Evolutionary conservation across 1,140 invertebrate genomes (phyloP).

Genomic region (Camponotus pennsylvanicus): DNA sequence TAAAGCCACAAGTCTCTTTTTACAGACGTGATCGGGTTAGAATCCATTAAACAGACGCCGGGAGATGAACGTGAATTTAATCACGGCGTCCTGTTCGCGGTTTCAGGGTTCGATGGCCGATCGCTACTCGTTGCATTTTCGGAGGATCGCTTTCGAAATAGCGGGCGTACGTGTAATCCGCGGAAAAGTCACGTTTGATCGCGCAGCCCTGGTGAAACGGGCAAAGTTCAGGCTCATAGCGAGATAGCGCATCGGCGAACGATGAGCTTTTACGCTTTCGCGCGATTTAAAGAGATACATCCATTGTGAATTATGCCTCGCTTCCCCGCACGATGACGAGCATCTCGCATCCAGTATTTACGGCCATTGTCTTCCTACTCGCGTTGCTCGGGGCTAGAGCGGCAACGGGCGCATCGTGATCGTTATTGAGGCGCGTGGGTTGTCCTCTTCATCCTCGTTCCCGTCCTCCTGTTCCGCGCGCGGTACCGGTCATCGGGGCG

Average conservation of each 20-base stretch:
- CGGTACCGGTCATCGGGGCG: background rate
- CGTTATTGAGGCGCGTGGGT: conserved; percentile 76
- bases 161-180: conserved; percentile 36
- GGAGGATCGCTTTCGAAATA: conserved; percentile 18
- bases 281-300: conserved; percentile 76
- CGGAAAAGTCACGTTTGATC: conserved; percentile 75
- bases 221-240: conserved; percentile 67
- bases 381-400: conserved; percentile 63
- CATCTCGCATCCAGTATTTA: conserved; percentile 76
- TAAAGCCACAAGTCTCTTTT: conserved; percentile 16
- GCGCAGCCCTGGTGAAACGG: conserved; percentile 65
- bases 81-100: conserved; percentile 32
- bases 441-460: conserved; percentile 64
- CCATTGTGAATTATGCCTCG: conserved; percentile 76
- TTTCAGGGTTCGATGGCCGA: background rate
- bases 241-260: conserved; percentile 68
- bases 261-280: conserved; percentile 76
- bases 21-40: conserved; percentile 11
- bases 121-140: background rate
- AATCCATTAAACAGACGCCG: conserved; percentile 38
- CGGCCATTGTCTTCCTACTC: conserved; percentile 72
- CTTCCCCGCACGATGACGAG: conserved; percentile 76
- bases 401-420: conserved; percentile 71
- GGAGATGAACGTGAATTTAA: conserved; percentile 53
- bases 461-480: conserved; percentile 22